Base-by-base conservation (phyloP, 2,888 invertebrate genomes). In the Drosophila helvetica region DNA sequence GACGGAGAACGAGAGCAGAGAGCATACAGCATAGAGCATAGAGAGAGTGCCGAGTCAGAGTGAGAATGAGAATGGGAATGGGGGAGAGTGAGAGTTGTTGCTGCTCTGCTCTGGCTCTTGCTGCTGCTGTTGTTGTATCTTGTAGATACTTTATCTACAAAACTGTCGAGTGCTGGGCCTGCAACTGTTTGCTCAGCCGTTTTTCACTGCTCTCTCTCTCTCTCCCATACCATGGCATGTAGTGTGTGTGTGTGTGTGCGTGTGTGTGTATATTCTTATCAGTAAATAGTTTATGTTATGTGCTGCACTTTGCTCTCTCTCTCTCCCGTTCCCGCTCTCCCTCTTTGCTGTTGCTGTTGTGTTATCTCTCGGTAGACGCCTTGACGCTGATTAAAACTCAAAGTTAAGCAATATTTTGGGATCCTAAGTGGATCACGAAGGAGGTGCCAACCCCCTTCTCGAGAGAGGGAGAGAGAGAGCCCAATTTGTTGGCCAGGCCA, bases 141-240 rank as follows among this genome's bases (percentile, higher is more conserved):
- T 62, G 62, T 73, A 85, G 79, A 82, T 75, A 85, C 72, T 79
- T 82, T 82, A 79, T 85, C 82, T 87, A 69, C 74, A 81, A 78
- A 38, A 66, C 80, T 65, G 65, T 46, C 64, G 77, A 74, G 68
- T 74, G 55, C 63, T 75, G 61, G 46, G 68, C 60, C 74, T 75
- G 74, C 81, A 75, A 79, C 63, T 86, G 77, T 86, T 85, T 86
- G 88, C 80, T 84, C 88, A 84, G 87, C 87, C 84, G 77, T 59
- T 76, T 53, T 67, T 18, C 52, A 19, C 30, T n/a, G 77, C 76
- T 80, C 71, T 56, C 74, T 45, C 38, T 15, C 57, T 50, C 42
- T 10, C 52, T 33, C 42, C 57, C 47, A 27, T 51, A 22, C 27
- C 52, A 62, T 62, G 63, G 38, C 52, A 17, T n/a, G 51, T 25